phyloP scores from a whole-genome alignment of 2,113 vertebrate species.

The Sceloporus tristichus region DNA sequence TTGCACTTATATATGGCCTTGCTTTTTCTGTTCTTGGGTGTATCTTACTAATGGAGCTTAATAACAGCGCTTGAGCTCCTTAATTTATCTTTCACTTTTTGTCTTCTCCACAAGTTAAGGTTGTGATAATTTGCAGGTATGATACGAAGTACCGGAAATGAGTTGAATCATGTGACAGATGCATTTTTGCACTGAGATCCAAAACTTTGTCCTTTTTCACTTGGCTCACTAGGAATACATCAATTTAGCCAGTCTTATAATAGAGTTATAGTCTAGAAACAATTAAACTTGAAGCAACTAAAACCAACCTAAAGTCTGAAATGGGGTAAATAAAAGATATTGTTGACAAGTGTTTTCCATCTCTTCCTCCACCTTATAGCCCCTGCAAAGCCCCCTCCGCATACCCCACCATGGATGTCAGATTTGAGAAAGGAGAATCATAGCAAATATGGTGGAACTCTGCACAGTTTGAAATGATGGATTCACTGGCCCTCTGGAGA shows the following conservation, averaged over 20 bases:
- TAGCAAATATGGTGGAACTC: too few relatives aligned
- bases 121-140: not conserved
- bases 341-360: not conserved
- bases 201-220: not conserved
- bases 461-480: not conserved
- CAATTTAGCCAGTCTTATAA: not conserved
- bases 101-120: not conserved
- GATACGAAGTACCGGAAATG: not conserved
- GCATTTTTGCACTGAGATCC: not conserved
- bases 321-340: not conserved
- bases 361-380: not conserved
- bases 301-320: too few relatives aligned
- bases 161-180: not conserved
- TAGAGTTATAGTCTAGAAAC: not conserved
- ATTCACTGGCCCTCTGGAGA: not conserved
- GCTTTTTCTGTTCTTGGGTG: not conserved
- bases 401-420: too few relatives aligned
- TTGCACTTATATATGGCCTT: not conserved
- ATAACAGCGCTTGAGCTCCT: not conserved
- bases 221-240: not conserved
- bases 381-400: not conserved
- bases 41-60: not conserved
- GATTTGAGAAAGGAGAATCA: not conserved
- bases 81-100: not conserved
- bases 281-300: not conserved